Percentiles rank a stretch among this genome's conserved stretches.
These are phyloP conservation scores for Turdus rufiventris DNA, from an alignment of 2,113 vertebrate genomes.

Conservation along the genomic window DNA sequence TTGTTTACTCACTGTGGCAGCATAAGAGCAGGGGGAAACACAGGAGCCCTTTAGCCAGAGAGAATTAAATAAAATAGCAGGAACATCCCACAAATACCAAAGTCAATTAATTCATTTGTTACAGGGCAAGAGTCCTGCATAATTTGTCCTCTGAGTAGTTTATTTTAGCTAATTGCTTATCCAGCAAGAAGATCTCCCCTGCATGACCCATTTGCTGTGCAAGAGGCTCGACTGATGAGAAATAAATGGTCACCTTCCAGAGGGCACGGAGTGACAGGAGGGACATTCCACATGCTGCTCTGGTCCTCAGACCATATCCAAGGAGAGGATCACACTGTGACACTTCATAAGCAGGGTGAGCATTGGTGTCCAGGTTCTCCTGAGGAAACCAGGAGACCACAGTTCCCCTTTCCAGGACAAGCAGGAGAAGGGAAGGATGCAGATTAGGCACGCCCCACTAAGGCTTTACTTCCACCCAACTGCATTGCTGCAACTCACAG, in stretches of 20 bases:
- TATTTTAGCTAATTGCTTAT: constrained; percentile 47
- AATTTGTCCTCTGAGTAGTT: constrained; percentile 25
- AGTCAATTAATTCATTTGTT: neutral
- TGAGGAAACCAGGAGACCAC: neutral
- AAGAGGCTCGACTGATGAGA: neutral
- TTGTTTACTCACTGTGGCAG: neutral
- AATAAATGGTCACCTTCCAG: neutral
- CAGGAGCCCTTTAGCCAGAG: neutral
- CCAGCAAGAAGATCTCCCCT: constrained; percentile 15
- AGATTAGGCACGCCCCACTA: accelerated
- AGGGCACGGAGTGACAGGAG: neutral
- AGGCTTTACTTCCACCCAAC: neutral
- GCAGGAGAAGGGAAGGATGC: neutral
- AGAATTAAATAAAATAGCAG: neutral
- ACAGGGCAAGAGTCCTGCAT: neutral
- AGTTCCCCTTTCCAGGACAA: neutral
- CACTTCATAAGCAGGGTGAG: accelerated
- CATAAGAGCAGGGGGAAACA: neutral
- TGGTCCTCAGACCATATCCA: neutral
- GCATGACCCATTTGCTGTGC: neutral
- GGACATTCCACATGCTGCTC: accelerated
- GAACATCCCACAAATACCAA: neutral
- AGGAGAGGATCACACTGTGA: neutral
- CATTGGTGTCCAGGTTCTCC: neutral
- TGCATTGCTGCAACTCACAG: neutral